Percentiles rank a stretch among this genome's conserved stretches.
Conservation (phyloP, 2,797 vertebrate species). For the Notoglanidium macrostoma region DNA sequence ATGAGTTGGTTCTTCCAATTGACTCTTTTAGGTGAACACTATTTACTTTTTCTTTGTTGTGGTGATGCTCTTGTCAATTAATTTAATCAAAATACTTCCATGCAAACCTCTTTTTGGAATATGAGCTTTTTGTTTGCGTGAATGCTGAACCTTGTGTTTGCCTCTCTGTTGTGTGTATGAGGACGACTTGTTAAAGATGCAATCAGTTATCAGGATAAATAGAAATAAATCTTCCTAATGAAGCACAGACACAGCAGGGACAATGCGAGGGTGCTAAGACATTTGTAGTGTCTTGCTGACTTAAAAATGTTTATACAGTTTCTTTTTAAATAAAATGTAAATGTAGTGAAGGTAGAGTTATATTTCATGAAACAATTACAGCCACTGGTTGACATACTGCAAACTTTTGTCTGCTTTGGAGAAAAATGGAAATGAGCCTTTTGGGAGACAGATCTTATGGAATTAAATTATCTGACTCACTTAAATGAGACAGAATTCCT, state of each 20-base stretch:
- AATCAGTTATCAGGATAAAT: slow-evolving; percentile 11
- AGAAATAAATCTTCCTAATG: slow-evolving; percentile 12
- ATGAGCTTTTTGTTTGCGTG: neutral
- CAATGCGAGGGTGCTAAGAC: neutral
- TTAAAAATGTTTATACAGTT: neutral
- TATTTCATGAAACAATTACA: neutral
- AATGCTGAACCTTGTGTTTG: neutral
- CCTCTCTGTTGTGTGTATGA: neutral
- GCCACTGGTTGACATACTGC: neutral
- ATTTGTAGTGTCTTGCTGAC: neutral
- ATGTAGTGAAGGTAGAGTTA: neutral
- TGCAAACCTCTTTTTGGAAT: neutral
- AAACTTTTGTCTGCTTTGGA: neutral
- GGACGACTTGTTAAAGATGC: slow-evolving; percentile 6
- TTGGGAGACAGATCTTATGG: too few species aligned
- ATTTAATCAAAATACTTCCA: neutral
- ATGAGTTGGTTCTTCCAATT: neutral
- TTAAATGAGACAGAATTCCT: neutral
- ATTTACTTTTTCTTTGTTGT: neutral
- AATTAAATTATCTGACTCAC: neutral
- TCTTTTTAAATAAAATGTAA: neutral
- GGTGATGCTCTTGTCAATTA: neutral
- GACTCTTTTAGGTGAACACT: neutral
- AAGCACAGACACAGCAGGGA: slow-evolving; percentile 2
- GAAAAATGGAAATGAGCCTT: neutral